Percentiles rank a stretch among this genome's conserved stretches.
These are phyloP conservation scores for Sylvicola cinctus DNA, from an alignment of 2,888 invertebrate species.

Conservation along the genomic window DNA sequence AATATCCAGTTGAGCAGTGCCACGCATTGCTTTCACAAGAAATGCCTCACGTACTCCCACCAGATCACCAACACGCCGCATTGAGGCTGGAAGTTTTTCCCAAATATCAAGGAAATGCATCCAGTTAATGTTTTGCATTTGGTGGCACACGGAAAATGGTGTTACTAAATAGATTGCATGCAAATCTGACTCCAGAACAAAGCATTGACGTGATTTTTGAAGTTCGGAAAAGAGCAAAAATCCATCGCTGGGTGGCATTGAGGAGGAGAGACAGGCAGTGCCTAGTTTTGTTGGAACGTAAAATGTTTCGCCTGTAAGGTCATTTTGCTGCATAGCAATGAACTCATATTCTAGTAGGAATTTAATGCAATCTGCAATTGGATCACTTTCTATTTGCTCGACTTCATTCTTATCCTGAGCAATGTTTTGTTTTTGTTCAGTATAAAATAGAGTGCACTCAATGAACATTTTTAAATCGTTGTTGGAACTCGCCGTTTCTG, in stretches of 20 bases:
- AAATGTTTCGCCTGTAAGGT: constrained; percentile 23
- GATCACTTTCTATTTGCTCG: constrained; percentile 16
- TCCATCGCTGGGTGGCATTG: constrained; percentile 88
- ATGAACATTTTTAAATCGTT: constrained; percentile 56
- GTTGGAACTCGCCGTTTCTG: constrained; percentile 54
- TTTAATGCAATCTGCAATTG: constrained; percentile 36
- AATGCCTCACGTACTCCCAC: constrained; percentile 78
- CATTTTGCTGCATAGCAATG: constrained; percentile 37
- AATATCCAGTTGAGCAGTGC: constrained; percentile 33
- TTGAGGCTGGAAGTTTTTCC: constrained; percentile 56
- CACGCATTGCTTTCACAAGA: constrained; percentile 55
- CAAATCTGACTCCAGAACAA: constrained; percentile 84
- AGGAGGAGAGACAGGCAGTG: constrained; percentile 75
- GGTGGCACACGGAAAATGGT: constrained; percentile 70
- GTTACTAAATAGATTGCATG: constrained; percentile 92
- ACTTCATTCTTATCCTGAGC: constrained; percentile 10
- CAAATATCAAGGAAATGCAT: constrained; percentile 57
- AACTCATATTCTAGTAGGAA: constrained; percentile 67
- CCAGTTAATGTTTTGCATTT: constrained; percentile 62
- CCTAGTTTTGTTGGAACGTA: constrained; percentile 72
- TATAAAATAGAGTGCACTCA: constrained; percentile 49
- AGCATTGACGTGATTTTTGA: constrained; percentile 69
- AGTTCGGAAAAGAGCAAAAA: constrained; percentile 74
- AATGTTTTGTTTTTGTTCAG: constrained; percentile 12
- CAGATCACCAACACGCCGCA: constrained; percentile 70